Percentiles rank a stretch among this genome's conserved stretches.
Evolutionary conservation across 2,113 vertebrate species (phyloP).

Genomic region (Apteryx owenii): DNA sequence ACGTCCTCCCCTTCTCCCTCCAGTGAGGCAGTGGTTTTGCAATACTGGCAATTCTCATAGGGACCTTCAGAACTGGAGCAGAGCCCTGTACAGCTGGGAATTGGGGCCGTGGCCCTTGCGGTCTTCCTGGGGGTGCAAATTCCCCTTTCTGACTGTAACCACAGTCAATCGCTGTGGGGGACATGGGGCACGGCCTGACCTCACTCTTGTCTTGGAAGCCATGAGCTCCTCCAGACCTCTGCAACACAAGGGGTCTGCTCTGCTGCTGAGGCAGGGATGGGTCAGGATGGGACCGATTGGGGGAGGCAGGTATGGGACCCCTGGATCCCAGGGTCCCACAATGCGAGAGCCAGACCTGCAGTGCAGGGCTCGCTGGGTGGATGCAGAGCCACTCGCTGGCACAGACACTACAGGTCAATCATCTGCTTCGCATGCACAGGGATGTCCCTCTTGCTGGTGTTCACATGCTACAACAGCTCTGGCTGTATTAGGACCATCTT

Average conservation of each 20-base stretch:
- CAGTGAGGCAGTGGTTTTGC: conserved; percentile 32
- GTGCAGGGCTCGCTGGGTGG: fast-evolving
- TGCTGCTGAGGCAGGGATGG: background rate
- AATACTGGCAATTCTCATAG: conserved; percentile 51
- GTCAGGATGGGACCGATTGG: too few species aligned
- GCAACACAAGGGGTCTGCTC: background rate
- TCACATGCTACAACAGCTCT: background rate
- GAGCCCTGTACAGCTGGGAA: conserved; percentile 49
- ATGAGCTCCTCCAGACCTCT: background rate
- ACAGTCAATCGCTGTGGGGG: background rate
- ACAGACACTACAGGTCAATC: background rate
- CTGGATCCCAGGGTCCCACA: background rate
- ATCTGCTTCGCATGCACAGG: background rate
- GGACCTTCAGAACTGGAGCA: conserved; percentile 50
- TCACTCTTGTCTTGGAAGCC: background rate
- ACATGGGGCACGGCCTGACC: background rate
- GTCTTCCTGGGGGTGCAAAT: conserved; percentile 37
- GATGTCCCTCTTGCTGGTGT: background rate
- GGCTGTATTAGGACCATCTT: background rate
- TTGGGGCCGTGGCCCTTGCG: conserved; percentile 12
- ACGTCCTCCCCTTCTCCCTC: background rate
- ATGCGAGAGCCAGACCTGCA: background rate
- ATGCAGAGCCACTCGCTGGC: background rate
- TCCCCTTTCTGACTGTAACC: conserved; percentile 20
- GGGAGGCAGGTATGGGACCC: background rate